Percentiles rank a stretch among this genome's conserved stretches.
Evolutionary conservation across 1,140 invertebrate genomes (phyloP).

Genomic region (Psilanteris sp.): DNA sequence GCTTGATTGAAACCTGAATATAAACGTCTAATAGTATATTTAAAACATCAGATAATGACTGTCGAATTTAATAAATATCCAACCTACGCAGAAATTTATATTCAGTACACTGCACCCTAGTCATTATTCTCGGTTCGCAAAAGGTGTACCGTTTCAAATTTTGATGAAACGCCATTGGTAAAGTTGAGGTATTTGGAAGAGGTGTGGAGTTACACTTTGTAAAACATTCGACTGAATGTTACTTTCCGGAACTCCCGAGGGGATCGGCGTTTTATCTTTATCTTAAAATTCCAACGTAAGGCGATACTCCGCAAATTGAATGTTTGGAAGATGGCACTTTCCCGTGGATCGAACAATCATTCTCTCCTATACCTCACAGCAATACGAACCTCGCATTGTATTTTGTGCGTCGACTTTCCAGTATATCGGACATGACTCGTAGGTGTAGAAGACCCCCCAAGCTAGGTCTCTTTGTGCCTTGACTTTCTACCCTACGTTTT

Average conservation of each 20-base stretch:
- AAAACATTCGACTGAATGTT: slow-evolving; percentile 60
- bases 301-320: slow-evolving; percentile 75
- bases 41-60: not conserved
- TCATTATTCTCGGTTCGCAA: slow-evolving; percentile 14
- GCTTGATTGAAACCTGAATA: too few relatives aligned
- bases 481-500: slow-evolving; percentile 61
- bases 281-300: slow-evolving; percentile 74
- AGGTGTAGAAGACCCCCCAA: slow-evolving; percentile 38
- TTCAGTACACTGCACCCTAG: slow-evolving; percentile 1
- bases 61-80: slow-evolving; percentile 2
- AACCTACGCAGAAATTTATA: slow-evolving; percentile 10
- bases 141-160: slow-evolving; percentile 45
- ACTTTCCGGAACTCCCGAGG: slow-evolving; percentile 21
- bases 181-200: slow-evolving; percentile 39
- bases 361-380: slow-evolving; percentile 10
- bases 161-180: slow-evolving; percentile 48
- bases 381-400: slow-evolving; percentile 34
- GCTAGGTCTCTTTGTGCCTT: slow-evolving; percentile 51
- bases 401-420: slow-evolving; percentile 39
- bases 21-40: slow-evolving; percentile 6
- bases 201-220: slow-evolving; percentile 67
- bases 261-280: slow-evolving; percentile 62
- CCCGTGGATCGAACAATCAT: slow-evolving; percentile 54
- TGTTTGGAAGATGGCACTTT: slow-evolving; percentile 67
- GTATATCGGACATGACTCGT: slow-evolving; percentile 45